These are phyloP conservation scores for Rhyzopertha dominica DNA, from an alignment of 1,140 invertebrate species.

Conservation along the genomic window DNA sequence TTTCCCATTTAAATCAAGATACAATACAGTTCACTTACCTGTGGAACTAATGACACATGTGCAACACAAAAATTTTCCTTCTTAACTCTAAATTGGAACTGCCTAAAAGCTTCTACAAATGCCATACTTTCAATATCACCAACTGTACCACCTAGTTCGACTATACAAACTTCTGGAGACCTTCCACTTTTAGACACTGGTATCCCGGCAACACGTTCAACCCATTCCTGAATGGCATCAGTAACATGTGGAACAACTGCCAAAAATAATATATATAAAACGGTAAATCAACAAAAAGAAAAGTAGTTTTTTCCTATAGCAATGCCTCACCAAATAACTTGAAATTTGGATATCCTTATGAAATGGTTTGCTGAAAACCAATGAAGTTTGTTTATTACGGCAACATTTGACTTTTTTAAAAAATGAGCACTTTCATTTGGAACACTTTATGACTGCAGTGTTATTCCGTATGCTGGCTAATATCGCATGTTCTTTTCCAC, in stretches of 20 bases:
- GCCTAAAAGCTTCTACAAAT: slow-evolving; percentile 97
- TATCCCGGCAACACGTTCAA: slow-evolving; percentile 80
- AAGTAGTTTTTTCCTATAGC: too few species aligned
- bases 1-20: background rate
- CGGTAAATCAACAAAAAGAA: too few species aligned
- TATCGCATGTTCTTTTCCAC: too few species aligned
- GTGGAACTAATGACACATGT: slow-evolving; percentile 92
- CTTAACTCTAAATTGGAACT: slow-evolving; percentile 92
- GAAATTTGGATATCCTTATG: too few species aligned
- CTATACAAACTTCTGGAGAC: slow-evolving; percentile 81
- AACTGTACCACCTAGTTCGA: slow-evolving; percentile 96
- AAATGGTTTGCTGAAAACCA: too few species aligned
- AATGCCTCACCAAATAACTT: too few species aligned
- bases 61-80: slow-evolving; percentile 91
- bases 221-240: slow-evolving; percentile 98
- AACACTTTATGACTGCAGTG: too few species aligned
- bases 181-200: slow-evolving; percentile 75
- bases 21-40: slow-evolving; percentile 52
- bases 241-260: slow-evolving; percentile 98
- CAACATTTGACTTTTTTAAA: too few species aligned
- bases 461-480: too few species aligned
- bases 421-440: too few species aligned
- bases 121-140: slow-evolving; percentile 99
- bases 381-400: too few species aligned
- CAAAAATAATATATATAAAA: slow-evolving; percentile 34